Evolutionary conservation across 1,140 invertebrate species (phyloP), one percentile per base, ranked within the genome.

Genomic region (Drosophila micromelanica): DNA sequence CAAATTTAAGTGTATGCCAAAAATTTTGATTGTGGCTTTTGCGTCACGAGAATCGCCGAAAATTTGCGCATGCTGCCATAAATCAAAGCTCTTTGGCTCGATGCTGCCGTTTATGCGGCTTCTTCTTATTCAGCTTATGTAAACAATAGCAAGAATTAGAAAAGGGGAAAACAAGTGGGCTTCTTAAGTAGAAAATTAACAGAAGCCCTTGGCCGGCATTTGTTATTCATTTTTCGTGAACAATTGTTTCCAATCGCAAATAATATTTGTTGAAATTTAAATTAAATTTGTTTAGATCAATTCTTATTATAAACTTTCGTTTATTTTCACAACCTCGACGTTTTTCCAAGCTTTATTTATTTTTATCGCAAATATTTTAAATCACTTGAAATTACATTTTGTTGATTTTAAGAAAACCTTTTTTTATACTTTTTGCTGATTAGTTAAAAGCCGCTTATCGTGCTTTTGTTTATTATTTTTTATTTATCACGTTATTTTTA

Each of bases 41-140:
- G 45, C 64, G 64, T 67, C 64, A 67, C 43, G 35, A 35, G 0
- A 40, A 49, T 13, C 23, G 23, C 38, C 54, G 27, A 27, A 59
- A 67, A 51, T 35, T 43, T 45, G 30, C 51, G 51, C 30, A 42
- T 20, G 15, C 9, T 17, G 63, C 38, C 48, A 67, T 67, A 59
- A 67, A 67, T 67, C 64, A 67, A 68, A 68, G 60, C 46, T 60
- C 15, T 43, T 57, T 45, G 27, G 40, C 55, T 57, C 27, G 5
- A 32, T 45, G 27, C 13, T 45, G 8, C 11, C 42, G 51, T 20
- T 30, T 60, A 35, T 35, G 35, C 13, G 17, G n/a, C 38, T 32
- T 43, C 20, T 23, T 56, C 20, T 30, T 57, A 2, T 11, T 12
- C 40, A 5, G 38, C 20, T 30, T 45, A 15, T 32, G 54, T 51